Evolutionary conservation across 2,888 invertebrate species (phyloP).

Genomic region (Andrena chrysosceles): DNA sequence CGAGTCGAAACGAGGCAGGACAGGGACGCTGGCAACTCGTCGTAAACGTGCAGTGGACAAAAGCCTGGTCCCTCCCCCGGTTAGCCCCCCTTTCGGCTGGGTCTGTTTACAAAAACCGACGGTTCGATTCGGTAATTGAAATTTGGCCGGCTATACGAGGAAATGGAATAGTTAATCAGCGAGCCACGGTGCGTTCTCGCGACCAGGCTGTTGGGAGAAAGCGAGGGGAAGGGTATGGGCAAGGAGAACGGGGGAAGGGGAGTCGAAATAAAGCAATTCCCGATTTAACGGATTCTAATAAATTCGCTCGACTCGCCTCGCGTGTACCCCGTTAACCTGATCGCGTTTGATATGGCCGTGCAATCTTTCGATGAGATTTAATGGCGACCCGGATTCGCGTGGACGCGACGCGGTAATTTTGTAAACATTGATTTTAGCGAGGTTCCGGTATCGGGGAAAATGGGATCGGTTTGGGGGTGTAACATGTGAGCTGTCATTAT

Average conservation of each 20-base stretch:
- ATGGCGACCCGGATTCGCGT: not conserved
- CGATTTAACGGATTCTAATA: constrained; percentile 50
- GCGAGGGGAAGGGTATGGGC: not conserved
- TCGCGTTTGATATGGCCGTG: constrained; percentile 25
- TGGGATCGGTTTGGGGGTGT: not conserved
- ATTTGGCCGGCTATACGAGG: constrained; percentile 52
- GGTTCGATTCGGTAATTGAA: constrained; percentile 67
- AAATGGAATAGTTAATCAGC: constrained; percentile 64
- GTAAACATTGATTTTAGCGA: constrained; percentile 15
- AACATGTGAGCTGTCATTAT: too few relatives aligned
- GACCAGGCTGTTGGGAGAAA: not conserved
- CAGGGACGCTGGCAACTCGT: constrained; percentile 30
- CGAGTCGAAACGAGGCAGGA: constrained; percentile 22
- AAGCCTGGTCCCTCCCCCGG: constrained; percentile 16
- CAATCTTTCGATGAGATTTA: constrained; percentile 25
- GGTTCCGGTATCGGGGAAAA: not conserved
- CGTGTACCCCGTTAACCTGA: constrained; percentile 34
- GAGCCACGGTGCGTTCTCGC: constrained; percentile 39
- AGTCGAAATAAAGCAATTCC: constrained; percentile 12
- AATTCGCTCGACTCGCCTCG: constrained; percentile 34
- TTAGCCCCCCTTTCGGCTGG: not conserved
- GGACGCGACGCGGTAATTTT: not conserved
- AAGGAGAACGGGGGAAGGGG: not conserved
- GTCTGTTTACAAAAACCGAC: constrained; percentile 51
- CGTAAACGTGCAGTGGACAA: constrained; percentile 54